Evolutionary conservation across 2,113 vertebrate genomes (phyloP), one percentile per base, ranked within the genome.

Genomic region (Carassius auratus): DNA sequence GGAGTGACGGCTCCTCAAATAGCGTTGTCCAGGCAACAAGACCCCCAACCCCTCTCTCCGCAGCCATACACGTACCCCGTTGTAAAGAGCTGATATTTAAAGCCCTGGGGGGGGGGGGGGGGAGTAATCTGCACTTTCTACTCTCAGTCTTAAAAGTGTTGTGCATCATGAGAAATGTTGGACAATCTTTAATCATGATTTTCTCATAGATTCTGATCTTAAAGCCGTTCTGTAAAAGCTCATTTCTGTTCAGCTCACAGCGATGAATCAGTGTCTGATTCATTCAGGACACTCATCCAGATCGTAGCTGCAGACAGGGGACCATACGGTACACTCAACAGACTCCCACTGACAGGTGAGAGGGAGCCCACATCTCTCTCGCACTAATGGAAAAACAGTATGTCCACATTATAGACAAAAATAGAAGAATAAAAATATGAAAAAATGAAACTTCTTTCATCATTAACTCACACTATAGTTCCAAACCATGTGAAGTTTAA

Each of bases 1-100:
- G 9, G 52, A n/a, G 23, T 76, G 85, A 76, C 61, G 15, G 42
- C 30, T 76, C 75, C 59, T 76, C 69, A 68, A 82, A 81, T 19
- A 62, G 13, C 38, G 85, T 89, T 73, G 88, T 83, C 88, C 61
- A 81, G 86, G 88, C 86, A 89, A 89, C 88, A 83, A 33, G 21
- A 61, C 73, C 83, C 83, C 83, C 33, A 55, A 45, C 69, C 48
- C 45, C 33, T 76, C 45, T 81, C 64, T 81, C 50, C n/a, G 7
- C 52, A 71, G 50, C 66, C 62, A 36, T 85, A n/a, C 19, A 64
- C 38, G 36, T 68, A 61, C 76, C 55, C 61, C 38, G 76, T 81
- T 87, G 66, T 86, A 83, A 84, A 86, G 71, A 30, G 62, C 76
- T 81, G 79, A 86, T 84, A 89, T 85, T 86, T 84, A 75, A 85